Evolutionary conservation across 30 jellyfish, hydroid and myxozoan species (phyloP), one percentile per base, ranked within the genome.

Genomic region (Turritopsis rubra): DNA sequence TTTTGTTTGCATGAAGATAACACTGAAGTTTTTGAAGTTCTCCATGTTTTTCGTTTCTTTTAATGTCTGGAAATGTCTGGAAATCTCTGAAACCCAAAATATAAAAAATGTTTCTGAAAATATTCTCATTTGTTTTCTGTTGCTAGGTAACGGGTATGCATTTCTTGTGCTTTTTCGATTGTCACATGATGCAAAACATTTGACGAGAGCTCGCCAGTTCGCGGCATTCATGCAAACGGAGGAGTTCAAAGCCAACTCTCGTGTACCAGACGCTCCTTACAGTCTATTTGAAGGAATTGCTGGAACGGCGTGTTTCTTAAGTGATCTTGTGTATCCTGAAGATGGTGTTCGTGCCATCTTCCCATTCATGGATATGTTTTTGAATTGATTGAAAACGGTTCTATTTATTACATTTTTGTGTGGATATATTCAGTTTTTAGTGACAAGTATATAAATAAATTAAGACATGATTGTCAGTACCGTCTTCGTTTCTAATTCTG

Each of bases 221-320:
- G 99, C 99, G 18, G 96, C 97, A 22, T 94, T 94, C 86, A 94
- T 94, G 99, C 97, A 94, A 83, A 94, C 99, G 21, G 97, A 94
- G 74, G 99, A 94, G 73, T 94, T 94, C 90, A 94, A 94, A 77
- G 96, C 95, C 21, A 89, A 85, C 79, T 94, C 99, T 16, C 95
- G 99, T 0, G 99, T 94, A 20, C 99, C 99, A 28, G 99, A 94
- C 83, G 99, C 99, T 20, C 99, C 99, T 0, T 94, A 94, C 95
- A 94, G 99, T 72, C 79, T 94, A 65, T 94, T 74, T 72, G 99
- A 94, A 81, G 99, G 99, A 20, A 94, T 94, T 53, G 99, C 99
- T 5, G 99, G 99, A n/a, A 94, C 99, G 16, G 96, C 99, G 0
- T 94, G 99, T 71, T 94, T 82, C 91, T 87, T 94, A 66, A 84